phyloP scores from a whole-genome alignment of 2,888 invertebrate genomes.

The Entomobrya proxima region DNA sequence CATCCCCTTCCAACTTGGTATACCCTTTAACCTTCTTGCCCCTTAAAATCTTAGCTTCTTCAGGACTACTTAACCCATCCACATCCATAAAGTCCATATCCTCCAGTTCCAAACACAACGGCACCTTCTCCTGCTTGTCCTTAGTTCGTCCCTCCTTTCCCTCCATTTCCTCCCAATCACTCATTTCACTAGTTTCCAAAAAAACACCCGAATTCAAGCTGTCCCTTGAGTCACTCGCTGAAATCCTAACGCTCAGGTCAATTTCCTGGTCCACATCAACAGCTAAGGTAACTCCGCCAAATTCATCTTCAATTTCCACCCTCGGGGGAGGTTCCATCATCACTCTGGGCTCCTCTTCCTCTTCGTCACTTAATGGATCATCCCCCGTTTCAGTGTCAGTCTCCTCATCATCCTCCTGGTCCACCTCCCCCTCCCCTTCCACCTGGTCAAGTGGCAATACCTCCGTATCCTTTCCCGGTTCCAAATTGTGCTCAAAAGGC shows the following conservation, averaged over 20 bases:
- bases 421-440: slow-evolving; percentile 76
- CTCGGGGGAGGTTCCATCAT: slow-evolving; percentile 81
- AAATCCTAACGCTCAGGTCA: slow-evolving; percentile 77
- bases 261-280: slow-evolving; percentile 66
- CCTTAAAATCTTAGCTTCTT: slow-evolving; percentile 57
- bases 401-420: slow-evolving; percentile 76
- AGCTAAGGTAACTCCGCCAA: slow-evolving; percentile 80
- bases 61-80: slow-evolving; percentile 79
- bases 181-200: slow-evolving; percentile 92
- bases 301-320: slow-evolving; percentile 85
- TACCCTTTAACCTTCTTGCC: slow-evolving; percentile 68
- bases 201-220: slow-evolving; percentile 79
- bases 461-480: not conserved
- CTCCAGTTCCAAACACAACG: slow-evolving; percentile 81
- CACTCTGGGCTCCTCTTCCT: slow-evolving; percentile 68
- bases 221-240: slow-evolving; percentile 80
- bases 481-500: slow-evolving; percentile 45
- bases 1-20: slow-evolving; percentile 65
- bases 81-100: slow-evolving; percentile 92
- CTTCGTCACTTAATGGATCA: slow-evolving; percentile 65
- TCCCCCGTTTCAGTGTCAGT: slow-evolving; percentile 66
- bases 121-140: not conserved
- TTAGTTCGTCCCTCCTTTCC: slow-evolving; percentile 72
- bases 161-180: slow-evolving; percentile 90
- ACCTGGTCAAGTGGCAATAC: slow-evolving; percentile 76